Base-by-base conservation (phyloP, 1,140 invertebrate genomes). In the Lysiphlebus fabarum region DNA sequence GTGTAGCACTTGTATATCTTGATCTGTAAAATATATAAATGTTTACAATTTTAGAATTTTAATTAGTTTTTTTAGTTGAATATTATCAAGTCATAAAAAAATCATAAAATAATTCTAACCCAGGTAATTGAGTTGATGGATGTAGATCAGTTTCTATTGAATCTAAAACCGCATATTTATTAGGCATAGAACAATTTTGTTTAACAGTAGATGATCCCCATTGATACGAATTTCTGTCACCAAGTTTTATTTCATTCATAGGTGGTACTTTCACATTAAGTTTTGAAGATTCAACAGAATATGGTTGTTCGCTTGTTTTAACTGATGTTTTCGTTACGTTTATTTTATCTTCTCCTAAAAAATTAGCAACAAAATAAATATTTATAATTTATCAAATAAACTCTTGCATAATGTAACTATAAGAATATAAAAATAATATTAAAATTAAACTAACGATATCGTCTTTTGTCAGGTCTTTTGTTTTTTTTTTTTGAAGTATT, bases 401-500 rank as follows among this genome's bases (percentile, higher is more conserved):
- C n/a, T n/a, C n/a, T n/a, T n/a, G n/a, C n/a, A n/a, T n/a, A n/a
- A n/a, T n/a, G n/a, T n/a, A n/a, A n/a, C n/a, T n/a, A n/a, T 33
- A 60, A 45, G 56, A 17, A 62, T 10, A 62, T 59, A 12, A 5
- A 54, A 48, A 34, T 14, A 10, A 41, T 59, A 53, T 9, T 7
- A 62, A 62, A 55, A 53, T 40, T n/a, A 50, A 47, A 72, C 73
- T 73, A 64, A 79, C 76, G 72, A 70, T 73, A 78, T 58, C 74
- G 69, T 70, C 76, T 78, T 56, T 72, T 69, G 48, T 77, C 73
- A 36, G 34, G 62, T 26, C 67, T 65, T n/a, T 82, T 71, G 58
- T 84, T 83, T 61, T 84, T 82, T 65, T 81, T 83, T 41, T 82
- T 68, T 5, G 79, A 73, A 1, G 78, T 75, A 56, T 67, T 76